Percentiles rank a stretch among this genome's conserved stretches.
These are phyloP conservation scores for Hypomesus transpacificus DNA, from an alignment of 2,113 vertebrate species.

Conservation along the genomic window DNA sequence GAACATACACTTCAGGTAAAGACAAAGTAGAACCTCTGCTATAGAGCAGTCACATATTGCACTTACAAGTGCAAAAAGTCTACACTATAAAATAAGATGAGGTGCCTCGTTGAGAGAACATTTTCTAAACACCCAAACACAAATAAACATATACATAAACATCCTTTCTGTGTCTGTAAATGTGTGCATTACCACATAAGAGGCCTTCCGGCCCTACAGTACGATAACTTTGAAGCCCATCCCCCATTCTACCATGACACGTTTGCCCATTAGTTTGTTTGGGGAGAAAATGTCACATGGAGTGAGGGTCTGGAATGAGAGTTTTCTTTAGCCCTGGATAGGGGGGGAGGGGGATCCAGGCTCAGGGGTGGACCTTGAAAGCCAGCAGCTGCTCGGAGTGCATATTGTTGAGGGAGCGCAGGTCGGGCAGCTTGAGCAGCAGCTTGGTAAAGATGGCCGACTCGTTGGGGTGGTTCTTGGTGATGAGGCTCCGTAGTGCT, in stretches of 20 bases:
- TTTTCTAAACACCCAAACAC: slow-evolving; percentile 51
- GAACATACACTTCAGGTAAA: slow-evolving; percentile 8
- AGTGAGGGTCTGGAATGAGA: not conserved
- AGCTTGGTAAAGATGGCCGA: slow-evolving; percentile 94
- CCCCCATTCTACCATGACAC: slow-evolving; percentile 1
- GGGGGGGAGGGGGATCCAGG: slow-evolving; percentile 9
- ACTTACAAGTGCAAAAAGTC: slow-evolving; percentile 56
- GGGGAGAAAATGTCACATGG: not conserved
- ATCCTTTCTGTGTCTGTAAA: slow-evolving; percentile 42
- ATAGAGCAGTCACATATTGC: slow-evolving; percentile 41
- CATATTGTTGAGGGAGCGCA: slow-evolving; percentile 97
- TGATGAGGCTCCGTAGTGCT: slow-evolving; percentile 88
- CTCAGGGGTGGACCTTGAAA: slow-evolving; percentile 95
- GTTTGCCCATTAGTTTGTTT: slow-evolving; percentile 1
- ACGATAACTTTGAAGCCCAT: slow-evolving; percentile 41
- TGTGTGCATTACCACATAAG: slow-evolving; percentile 42
- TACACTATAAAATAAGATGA: slow-evolving; percentile 47
- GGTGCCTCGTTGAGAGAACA: slow-evolving; percentile 56
- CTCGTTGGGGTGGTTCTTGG: slow-evolving; percentile 92
- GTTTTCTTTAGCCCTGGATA: slow-evolving; percentile 1
- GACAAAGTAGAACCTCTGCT: slow-evolving; percentile 20
- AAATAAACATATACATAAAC: slow-evolving; percentile 49
- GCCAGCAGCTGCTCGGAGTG: slow-evolving; percentile 97
- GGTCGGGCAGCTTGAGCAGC: slow-evolving; percentile 92
- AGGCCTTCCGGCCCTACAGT: slow-evolving; percentile 59